Evolutionary conservation across 2,888 invertebrate genomes (phyloP).

Genomic region (Ennomos erosarius): DNA sequence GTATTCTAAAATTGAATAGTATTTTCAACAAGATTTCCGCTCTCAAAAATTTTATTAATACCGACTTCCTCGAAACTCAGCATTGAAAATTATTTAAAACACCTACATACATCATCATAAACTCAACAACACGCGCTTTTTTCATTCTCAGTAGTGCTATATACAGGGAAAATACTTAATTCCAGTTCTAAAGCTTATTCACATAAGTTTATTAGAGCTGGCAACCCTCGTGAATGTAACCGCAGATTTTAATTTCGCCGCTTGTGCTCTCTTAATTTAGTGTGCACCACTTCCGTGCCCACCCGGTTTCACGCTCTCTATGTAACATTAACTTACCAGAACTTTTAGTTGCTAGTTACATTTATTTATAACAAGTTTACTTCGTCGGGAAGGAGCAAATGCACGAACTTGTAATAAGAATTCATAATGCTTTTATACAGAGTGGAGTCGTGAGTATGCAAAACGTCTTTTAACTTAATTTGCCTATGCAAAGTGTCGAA

Average conservation of each 20-base stretch:
- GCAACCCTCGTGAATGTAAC: conserved; percentile 59
- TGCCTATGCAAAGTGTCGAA: not conserved
- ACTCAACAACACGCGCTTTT: conserved; percentile 14
- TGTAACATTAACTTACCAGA: conserved; percentile 32
- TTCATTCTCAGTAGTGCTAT: conserved; percentile 27
- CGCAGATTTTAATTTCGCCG: conserved; percentile 71
- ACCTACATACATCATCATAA: conserved; percentile 21
- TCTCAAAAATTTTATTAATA: conserved; percentile 8
- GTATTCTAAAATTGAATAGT: not conserved
- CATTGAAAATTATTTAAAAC: conserved; percentile 32
- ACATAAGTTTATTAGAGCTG: conserved; percentile 64
- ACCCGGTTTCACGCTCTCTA: conserved; percentile 30
- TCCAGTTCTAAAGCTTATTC: conserved; percentile 49
- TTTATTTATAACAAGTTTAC: conserved; percentile 23
- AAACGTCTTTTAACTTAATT: conserved; percentile 3
- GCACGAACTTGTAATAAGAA: conserved; percentile 26
- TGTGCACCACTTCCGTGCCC: conserved; percentile 50
- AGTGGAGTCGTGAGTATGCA: not conserved
- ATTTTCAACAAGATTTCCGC: conserved; percentile 12
- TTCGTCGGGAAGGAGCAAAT: conserved; percentile 19
- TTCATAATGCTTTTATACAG: conserved; percentile 15
- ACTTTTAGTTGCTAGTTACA: conserved; percentile 31
- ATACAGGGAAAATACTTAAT: conserved; percentile 32
- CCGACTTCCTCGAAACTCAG: conserved; percentile 7
- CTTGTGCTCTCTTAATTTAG: conserved; percentile 65